Conservation (phyloP, 2,888 invertebrate genomes). For the Cheilosia variabilis region DNA sequence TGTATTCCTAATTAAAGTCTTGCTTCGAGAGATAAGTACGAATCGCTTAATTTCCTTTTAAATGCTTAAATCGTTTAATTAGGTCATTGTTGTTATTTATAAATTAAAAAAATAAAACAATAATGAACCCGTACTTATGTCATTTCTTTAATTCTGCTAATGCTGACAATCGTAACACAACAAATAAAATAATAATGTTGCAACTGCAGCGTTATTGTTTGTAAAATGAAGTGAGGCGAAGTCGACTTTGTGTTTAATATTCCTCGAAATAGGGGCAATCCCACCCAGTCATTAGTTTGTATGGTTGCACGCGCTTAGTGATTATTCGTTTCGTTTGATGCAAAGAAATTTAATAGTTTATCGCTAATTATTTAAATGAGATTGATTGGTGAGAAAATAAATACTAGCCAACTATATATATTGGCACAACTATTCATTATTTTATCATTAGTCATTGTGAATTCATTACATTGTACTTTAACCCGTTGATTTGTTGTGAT, state of each 20-base stretch:
- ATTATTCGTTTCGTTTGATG: background rate
- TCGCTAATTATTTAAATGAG: background rate
- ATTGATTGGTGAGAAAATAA: background rate
- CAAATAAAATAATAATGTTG: background rate
- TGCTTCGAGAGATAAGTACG: too few species aligned
- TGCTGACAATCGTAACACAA: background rate
- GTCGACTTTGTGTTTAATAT: background rate
- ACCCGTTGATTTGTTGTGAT: too few species aligned
- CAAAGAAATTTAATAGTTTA: background rate
- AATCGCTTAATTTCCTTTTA: too few species aligned
- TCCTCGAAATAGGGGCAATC: background rate
- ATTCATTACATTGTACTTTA: too few species aligned
- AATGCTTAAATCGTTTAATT: too few species aligned
- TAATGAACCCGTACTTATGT: background rate
- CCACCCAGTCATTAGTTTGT: background rate
- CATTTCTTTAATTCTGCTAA: background rate
- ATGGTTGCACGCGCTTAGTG: background rate
- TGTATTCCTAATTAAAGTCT: too few species aligned
- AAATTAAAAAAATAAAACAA: background rate
- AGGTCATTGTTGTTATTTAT: background rate
- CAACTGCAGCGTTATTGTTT: background rate
- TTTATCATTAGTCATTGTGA: too few species aligned
- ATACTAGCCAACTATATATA: background rate
- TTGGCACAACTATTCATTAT: background rate
- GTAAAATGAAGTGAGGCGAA: background rate